A percentile compares a stretch with the other conserved stretches of the same genome.
These are phyloP conservation scores for Drosophila nr. fundita DNA, from an alignment of 2,888 invertebrate species.

Conservation along the genomic window DNA sequence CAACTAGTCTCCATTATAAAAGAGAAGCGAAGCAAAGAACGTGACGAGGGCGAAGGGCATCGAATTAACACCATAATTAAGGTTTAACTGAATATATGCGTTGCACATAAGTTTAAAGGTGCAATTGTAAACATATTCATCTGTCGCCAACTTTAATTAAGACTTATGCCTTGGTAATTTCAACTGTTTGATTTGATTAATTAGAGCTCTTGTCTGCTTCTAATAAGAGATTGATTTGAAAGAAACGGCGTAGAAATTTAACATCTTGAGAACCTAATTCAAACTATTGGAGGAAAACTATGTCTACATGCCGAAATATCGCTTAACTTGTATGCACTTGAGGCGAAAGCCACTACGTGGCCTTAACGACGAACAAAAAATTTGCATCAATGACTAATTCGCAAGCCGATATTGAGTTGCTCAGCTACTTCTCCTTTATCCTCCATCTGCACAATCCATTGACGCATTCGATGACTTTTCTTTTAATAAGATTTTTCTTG, in stretches of 20 bases:
- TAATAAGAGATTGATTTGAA: background rate
- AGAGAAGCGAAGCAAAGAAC: constrained; percentile 48
- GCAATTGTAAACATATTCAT: constrained; percentile 38
- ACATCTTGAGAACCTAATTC: background rate
- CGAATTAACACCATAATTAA: constrained; percentile 35
- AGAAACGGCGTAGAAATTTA: background rate
- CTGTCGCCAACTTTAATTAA: background rate
- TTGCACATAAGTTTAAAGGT: constrained; percentile 23
- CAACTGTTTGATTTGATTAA: background rate
- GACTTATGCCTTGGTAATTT: too few species aligned
- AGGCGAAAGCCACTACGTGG: too few species aligned
- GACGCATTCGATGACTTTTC: background rate
- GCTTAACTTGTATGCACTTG: background rate
- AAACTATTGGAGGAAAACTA: background rate
- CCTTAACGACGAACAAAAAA: background rate
- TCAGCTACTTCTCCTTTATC: background rate
- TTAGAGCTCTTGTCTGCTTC: background rate
- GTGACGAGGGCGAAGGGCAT: constrained; percentile 39
- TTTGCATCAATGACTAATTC: background rate
- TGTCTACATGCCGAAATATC: background rate
- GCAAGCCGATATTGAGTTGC: background rate
- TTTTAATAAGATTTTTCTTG: background rate
- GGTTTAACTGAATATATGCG: constrained; percentile 41
- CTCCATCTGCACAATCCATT: background rate
- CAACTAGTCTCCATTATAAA: constrained; percentile 37